These are phyloP conservation scores for Zaprionus vittiger DNA, from an alignment of 1,140 invertebrate genomes.

Conservation along the genomic window DNA sequence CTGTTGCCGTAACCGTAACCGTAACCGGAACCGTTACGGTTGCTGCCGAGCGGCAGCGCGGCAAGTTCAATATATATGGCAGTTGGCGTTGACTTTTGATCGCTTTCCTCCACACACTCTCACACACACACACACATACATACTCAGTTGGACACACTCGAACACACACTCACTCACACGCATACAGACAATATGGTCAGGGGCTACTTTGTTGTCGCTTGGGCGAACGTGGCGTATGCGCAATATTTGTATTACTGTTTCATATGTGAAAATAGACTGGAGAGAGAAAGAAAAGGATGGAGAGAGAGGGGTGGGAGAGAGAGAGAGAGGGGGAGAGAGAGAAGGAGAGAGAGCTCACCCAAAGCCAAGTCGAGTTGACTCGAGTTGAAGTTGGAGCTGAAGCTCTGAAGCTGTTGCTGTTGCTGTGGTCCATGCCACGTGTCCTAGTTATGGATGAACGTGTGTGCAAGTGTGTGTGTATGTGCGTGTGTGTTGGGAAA, in stretches of 20 bases:
- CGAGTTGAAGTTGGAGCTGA: conserved; percentile 14
- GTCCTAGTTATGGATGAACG: conserved; percentile 33
- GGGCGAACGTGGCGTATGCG: conserved; percentile 69
- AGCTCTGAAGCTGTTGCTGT: conserved; percentile 17
- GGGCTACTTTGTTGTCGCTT: conserved; percentile 48
- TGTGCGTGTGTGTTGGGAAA: conserved; percentile 13
- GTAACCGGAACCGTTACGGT: conserved; percentile 54
- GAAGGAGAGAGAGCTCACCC: not conserved
- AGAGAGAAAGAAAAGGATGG: too few species aligned
- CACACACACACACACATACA: conserved; percentile 29
- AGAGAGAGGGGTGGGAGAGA: conserved; percentile 4
- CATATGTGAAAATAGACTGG: conserved; percentile 43
- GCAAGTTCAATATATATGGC: conserved; percentile 67
- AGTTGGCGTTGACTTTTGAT: conserved; percentile 77
- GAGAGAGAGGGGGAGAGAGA: too few species aligned
- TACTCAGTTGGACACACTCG: conserved; percentile 1
- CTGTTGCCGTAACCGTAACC: conserved; percentile 54
- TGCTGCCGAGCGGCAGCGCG: conserved; percentile 29
- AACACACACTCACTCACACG: conserved; percentile 11
- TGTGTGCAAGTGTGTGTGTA: conserved; percentile 13
- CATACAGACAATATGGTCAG: conserved; percentile 16
- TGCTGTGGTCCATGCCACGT: conserved; percentile 48
- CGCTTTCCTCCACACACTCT: conserved; percentile 46
- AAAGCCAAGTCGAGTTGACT: not conserved
- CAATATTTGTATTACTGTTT: conserved; percentile 80